Conservation (phyloP, 2,888 invertebrate species). For the Harpalus rufipes region DNA sequence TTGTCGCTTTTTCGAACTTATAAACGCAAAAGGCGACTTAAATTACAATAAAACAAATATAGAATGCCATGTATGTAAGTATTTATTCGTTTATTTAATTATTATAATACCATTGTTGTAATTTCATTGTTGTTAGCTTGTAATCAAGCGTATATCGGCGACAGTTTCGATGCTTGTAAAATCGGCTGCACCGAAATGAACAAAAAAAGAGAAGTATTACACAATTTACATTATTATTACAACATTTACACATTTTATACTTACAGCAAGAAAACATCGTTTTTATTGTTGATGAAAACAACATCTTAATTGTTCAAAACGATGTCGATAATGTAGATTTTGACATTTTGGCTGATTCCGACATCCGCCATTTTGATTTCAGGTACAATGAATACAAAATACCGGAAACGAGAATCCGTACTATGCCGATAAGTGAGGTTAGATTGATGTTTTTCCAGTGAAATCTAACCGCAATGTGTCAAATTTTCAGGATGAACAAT, state of each 20-base stretch:
- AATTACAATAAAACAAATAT: constrained; percentile 72
- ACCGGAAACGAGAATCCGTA: constrained; percentile 75
- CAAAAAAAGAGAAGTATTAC: constrained; percentile 71
- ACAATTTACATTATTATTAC: not conserved
- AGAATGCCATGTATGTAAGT: constrained; percentile 74
- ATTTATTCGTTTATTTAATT: not conserved
- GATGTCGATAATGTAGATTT: constrained; percentile 73
- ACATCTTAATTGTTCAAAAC: constrained; percentile 70
- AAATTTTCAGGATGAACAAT: constrained; percentile 15
- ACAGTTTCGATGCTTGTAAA: constrained; percentile 70
- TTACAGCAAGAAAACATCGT: constrained; percentile 67
- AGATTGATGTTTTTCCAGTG: not conserved
- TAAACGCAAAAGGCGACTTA: constrained; percentile 72
- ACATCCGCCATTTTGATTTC: constrained; percentile 74
- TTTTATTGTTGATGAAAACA: constrained; percentile 69
- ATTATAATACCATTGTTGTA: no score
- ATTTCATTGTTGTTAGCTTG: constrained; percentile 29
- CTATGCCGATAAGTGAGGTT: constrained; percentile 73
- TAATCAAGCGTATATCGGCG: constrained; percentile 43
- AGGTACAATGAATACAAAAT: constrained; percentile 75
- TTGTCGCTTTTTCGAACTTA: constrained; percentile 73
- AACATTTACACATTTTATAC: not conserved
- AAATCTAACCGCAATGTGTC: no score
- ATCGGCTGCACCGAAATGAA: constrained; percentile 73
- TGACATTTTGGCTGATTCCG: constrained; percentile 74